Conservation (phyloP, 1,140 invertebrate species). For the Goniozus legneri region DNA sequence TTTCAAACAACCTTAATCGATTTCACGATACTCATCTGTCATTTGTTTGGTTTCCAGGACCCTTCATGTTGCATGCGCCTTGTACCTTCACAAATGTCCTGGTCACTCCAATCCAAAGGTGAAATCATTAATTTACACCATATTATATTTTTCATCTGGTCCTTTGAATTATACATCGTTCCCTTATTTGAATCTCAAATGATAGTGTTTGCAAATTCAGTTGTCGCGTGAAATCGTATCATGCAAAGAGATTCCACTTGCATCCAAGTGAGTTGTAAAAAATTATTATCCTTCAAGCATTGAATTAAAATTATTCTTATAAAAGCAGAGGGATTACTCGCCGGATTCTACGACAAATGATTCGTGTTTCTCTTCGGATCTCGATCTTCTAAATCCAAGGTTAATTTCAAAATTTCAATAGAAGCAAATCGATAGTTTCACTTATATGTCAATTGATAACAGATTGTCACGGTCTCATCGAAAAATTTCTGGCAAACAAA, state of each 20-base stretch:
- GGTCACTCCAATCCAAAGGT: constrained; percentile 28
- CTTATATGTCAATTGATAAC: neutral
- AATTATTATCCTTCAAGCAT: constrained; percentile 1
- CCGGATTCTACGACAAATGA: constrained; percentile 29
- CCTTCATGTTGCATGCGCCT: constrained; percentile 12
- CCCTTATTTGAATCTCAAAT: neutral
- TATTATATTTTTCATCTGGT: constrained; percentile 15
- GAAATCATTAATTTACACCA: constrained; percentile 20
- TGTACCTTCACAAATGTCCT: constrained; percentile 26
- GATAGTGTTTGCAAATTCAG: constrained; percentile 8
- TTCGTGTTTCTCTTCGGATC: constrained; percentile 27
- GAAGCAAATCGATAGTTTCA: neutral
- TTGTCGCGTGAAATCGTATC: constrained; percentile 30
- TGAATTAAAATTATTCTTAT: neutral
- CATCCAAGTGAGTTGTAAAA: constrained; percentile 34
- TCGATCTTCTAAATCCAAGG: constrained; percentile 32
- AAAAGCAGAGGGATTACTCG: neutral
- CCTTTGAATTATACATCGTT: constrained; percentile 6
- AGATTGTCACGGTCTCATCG: neutral
- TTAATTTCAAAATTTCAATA: constrained; percentile 10
- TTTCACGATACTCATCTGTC: constrained; percentile 24
- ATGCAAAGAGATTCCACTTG: constrained; percentile 36
- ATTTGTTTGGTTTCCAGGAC: constrained; percentile 33
- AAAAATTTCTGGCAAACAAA: neutral
- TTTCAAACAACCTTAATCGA: no score